Conservation (phyloP, 2,797 vertebrate species). For the Simalia tracyae region DNA sequence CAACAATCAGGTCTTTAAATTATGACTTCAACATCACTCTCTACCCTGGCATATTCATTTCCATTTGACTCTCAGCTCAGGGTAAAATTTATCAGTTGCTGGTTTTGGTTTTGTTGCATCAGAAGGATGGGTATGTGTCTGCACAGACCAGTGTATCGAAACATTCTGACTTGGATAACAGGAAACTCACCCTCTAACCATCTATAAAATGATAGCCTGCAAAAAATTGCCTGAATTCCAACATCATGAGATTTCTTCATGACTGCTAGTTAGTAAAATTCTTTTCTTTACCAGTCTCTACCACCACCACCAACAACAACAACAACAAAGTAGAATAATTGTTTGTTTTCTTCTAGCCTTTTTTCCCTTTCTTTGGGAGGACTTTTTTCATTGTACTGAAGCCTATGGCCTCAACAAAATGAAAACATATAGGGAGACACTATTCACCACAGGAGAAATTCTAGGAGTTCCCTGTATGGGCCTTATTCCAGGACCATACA, state of each 20-base stretch:
- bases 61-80: not conserved
- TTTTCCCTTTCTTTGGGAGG: not conserved
- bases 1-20: not conserved
- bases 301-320: not conserved
- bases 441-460: not conserved
- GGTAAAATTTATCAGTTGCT: not conserved
- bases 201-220: not conserved
- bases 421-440: not conserved
- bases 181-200: not conserved
- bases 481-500: not conserved
- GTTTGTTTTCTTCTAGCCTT: not conserved
- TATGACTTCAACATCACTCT: not conserved
- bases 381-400: not conserved
- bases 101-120: not conserved
- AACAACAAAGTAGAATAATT: not conserved
- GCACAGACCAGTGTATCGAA: not conserved
- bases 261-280: not conserved
- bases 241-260: not conserved
- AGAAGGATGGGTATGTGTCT: not conserved
- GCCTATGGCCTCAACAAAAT: not conserved
- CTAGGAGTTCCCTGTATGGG: not conserved
- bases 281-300: not conserved
- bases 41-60: not conserved
- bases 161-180: not conserved
- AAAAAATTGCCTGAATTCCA: not conserved